phyloP scores from a whole-genome alignment of 2,113 vertebrate species.

The Muntiacus muntjak region DNA sequence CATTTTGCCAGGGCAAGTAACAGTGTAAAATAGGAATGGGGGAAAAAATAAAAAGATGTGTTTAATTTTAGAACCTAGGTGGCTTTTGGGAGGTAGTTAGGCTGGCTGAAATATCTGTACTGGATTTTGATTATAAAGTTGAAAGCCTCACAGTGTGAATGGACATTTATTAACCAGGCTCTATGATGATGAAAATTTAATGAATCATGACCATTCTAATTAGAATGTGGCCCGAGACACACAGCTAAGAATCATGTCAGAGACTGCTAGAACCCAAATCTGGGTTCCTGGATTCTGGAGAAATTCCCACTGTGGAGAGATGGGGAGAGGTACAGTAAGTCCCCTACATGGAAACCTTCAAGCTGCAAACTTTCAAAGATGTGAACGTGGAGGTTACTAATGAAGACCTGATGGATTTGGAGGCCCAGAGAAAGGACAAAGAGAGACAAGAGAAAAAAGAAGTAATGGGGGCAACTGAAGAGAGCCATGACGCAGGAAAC shows the following conservation, averaged over 20 bases:
- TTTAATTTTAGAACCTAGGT: constrained; percentile 28
- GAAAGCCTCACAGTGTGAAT: not conserved
- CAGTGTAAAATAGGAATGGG: not conserved
- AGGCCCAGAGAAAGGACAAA: not conserved
- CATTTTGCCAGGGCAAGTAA: not conserved
- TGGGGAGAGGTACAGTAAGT: not conserved
- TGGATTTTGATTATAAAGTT: not conserved
- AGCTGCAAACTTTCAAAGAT: not conserved
- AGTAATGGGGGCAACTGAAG: not conserved
- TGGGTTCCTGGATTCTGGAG: not conserved
- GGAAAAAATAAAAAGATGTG: not conserved
- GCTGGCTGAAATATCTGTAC: not conserved
- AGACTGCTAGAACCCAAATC: not conserved
- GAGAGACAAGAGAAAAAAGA: not conserved
- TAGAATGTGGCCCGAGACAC: not conserved
- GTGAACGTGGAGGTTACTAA: not conserved
- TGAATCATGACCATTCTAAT: not conserved
- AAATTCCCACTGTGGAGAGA: not conserved
- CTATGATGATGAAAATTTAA: not conserved
- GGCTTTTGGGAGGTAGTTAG: not conserved
- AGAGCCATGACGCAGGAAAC: not conserved
- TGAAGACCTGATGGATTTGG: not conserved
- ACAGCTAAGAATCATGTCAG: not conserved
- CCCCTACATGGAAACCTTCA: not conserved
- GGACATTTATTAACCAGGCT: not conserved